Percentiles rank a stretch among this genome's conserved stretches.
phyloP scores from a whole-genome alignment of 2,113 vertebrate genomes.

The Tetrao urogallus region DNA sequence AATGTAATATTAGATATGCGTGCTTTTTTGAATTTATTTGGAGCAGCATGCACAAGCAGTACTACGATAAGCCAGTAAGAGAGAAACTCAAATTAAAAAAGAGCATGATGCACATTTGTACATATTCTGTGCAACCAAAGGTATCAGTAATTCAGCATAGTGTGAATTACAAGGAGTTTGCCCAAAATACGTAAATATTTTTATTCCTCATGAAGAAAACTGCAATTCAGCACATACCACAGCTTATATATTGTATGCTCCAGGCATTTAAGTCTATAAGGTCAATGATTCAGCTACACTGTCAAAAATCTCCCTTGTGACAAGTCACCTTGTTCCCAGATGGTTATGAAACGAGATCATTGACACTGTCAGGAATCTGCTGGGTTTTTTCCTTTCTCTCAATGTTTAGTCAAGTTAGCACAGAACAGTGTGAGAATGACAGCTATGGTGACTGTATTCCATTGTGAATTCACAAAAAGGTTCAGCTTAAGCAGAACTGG shows the following conservation, averaged over 20 bases:
- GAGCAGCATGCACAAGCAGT: background rate
- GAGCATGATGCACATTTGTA: background rate
- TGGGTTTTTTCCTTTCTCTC: background rate
- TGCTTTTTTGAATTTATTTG: background rate
- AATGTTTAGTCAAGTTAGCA: background rate
- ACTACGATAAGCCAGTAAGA: background rate
- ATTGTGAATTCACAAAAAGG: background rate
- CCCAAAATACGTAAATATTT: background rate
- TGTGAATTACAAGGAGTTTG: background rate
- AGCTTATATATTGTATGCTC: background rate
- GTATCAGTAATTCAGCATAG: background rate
- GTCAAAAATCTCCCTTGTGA: slow-evolving; percentile 2
- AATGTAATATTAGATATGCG: background rate
- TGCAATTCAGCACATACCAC: background rate
- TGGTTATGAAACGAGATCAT: slow-evolving; percentile 10
- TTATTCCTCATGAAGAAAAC: background rate
- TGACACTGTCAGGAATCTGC: slow-evolving; percentile 1
- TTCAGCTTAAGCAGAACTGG: background rate
- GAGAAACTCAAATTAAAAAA: background rate
- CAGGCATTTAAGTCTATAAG: background rate
- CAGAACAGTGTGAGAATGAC: background rate
- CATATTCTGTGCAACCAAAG: background rate
- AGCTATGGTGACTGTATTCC: background rate
- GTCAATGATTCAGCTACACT: background rate
- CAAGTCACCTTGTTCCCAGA: background rate